Conservation (phyloP, 35 echinoderm and acorn worm species). For the Patiria miniata region DNA sequence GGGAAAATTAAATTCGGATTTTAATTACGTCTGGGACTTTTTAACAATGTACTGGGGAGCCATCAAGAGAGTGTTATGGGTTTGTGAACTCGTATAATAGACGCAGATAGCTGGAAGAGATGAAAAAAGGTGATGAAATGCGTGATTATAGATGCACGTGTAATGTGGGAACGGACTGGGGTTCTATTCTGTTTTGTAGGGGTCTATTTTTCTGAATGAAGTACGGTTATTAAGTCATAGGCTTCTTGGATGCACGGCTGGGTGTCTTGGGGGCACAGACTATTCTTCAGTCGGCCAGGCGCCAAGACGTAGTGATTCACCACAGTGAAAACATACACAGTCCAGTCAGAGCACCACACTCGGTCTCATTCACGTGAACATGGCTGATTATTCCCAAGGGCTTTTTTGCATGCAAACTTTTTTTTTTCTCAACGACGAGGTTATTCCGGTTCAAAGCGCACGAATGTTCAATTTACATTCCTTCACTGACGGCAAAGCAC, state of each 20-base stretch:
- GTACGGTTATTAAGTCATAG: not conserved
- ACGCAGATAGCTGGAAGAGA: not conserved
- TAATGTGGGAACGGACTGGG: not conserved
- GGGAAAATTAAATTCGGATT: not conserved
- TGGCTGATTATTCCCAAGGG: too few relatives aligned
- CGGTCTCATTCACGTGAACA: too few relatives aligned
- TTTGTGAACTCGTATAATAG: not conserved
- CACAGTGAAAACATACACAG: slow-evolving; percentile 7
- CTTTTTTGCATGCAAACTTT: too few relatives aligned
- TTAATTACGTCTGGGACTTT: not conserved
- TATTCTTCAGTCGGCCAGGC: not conserved
- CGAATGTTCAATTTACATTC: too few relatives aligned
- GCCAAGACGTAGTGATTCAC: slow-evolving; percentile 19
- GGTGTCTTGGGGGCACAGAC: not conserved
- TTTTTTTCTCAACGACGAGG: too few relatives aligned
- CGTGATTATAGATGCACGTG: not conserved
- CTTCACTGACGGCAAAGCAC: too few relatives aligned
- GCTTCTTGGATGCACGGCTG: not conserved
- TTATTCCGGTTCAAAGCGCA: too few relatives aligned
- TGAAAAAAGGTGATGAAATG: not conserved
- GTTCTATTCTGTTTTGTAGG: not conserved
- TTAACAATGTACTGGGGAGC: not conserved
- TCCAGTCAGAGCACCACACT: too few relatives aligned
- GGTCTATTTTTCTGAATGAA: not conserved
- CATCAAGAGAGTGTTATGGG: not conserved